Evolutionary conservation across 2,113 vertebrate genomes (phyloP), one percentile per base, ranked within the genome.

Genomic region (Arenaria interpres): DNA sequence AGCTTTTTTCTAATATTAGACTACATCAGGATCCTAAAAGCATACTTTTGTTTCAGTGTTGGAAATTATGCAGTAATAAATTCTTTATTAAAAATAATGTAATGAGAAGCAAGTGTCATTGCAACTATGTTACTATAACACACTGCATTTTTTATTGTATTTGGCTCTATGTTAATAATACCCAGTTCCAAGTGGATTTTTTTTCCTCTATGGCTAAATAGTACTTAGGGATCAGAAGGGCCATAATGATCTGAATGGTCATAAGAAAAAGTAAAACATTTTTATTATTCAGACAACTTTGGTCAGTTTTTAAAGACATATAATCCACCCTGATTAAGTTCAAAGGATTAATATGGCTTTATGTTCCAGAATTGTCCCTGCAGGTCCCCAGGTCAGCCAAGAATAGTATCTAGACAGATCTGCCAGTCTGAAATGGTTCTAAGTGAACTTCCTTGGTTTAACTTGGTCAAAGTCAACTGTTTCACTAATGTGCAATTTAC

Each of bases 91-190:
- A 54, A 89, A 89, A 92, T n/a, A 89, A 68, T 54, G 41, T 85
- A 91, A 89, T 90, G 53, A 85, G 85, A 88, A 95, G 43, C 48
- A 86, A 93, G 75, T 90, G 80, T 92, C 73, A 91, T 76, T 32
- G 0, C 54, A 89, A 46, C 62, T 64, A 45, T 57, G 10, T 82
- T 85, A 66, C 69, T 82, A 10, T 68, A 93, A 72, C 20, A 37
- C 27, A 56, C 33, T 67, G 41, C 53, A 50, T 72, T 87, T 97
- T 91, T 89, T 76, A 46, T 74, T 77, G 30, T 79, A 23, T 95
- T 50, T 87, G 66, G 32, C 62, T 93, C 9, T 69, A 3, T 62
- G n/a, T 68, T 89, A 57, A 25, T 64, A 79, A 75, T 69, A 73
- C 12, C 18, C 62, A 92, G 25, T 51, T 88, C 41, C 50, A 90